Conservation (phyloP, 2,113 vertebrate genomes). For the Gavialis gangeticus region DNA sequence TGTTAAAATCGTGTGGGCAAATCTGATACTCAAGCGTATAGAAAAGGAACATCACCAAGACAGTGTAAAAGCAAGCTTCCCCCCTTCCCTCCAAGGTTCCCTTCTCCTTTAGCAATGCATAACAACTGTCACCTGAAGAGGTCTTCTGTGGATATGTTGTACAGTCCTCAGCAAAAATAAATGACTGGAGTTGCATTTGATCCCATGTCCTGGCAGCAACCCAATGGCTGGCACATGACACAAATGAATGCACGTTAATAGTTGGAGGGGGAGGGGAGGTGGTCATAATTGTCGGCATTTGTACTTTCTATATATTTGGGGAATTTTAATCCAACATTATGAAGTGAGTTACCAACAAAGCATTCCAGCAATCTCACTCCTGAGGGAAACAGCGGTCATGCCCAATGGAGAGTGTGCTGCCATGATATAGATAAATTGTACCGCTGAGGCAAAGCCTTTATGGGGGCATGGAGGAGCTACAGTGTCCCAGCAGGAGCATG, state of each 20-base stretch:
- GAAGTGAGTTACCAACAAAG: not conserved
- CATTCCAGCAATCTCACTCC: not conserved
- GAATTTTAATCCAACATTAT: not conserved
- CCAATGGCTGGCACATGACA: not conserved
- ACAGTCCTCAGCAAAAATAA: not conserved
- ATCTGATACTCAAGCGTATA: too few species aligned
- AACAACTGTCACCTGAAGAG: not conserved
- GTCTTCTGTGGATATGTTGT: not conserved
- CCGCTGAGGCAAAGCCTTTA: not conserved
- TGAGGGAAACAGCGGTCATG: not conserved
- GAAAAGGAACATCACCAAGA: too few species aligned
- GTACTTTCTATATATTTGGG: not conserved
- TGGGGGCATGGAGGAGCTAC: not conserved
- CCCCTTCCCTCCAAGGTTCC: too few species aligned
- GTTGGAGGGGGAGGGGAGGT: not conserved
- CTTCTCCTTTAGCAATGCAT: not conserved
- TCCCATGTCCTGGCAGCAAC: not conserved
- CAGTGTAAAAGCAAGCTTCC: too few species aligned
- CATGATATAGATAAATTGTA: not conserved
- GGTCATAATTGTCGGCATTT: not conserved
- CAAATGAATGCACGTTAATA: not conserved
- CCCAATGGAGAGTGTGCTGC: not conserved
- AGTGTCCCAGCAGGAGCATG: too few species aligned
- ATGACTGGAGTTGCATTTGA: not conserved
- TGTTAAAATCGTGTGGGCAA: too few species aligned